Conservation (phyloP, 1,140 invertebrate species). For the Micrasema minimum region DNA sequence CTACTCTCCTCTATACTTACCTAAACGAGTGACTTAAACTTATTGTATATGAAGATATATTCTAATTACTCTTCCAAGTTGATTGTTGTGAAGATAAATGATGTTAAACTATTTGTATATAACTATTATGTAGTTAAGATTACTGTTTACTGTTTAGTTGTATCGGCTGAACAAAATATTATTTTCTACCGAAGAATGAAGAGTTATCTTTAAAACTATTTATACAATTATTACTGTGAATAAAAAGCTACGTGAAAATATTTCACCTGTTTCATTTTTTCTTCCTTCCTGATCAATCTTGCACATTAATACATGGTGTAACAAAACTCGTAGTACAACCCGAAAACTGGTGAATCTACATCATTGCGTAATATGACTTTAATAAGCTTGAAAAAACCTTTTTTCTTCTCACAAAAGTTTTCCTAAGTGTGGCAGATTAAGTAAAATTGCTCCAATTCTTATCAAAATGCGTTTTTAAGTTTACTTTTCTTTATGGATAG, state of each 20-base stretch:
- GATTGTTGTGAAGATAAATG: slow-evolving; percentile 11
- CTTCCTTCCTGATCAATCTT: too few relatives aligned
- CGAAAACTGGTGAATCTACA: too few relatives aligned
- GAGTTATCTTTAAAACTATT: slow-evolving; percentile 23
- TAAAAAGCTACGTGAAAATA: slow-evolving; percentile 32
- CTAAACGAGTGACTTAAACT: slow-evolving; percentile 26
- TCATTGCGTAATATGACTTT: too few relatives aligned
- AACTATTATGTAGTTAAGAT: not conserved
- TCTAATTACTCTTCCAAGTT: slow-evolving; percentile 26
- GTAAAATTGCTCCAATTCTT: too few relatives aligned
- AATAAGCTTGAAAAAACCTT: too few relatives aligned
- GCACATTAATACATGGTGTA: too few relatives aligned
- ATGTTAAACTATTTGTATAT: not conserved
- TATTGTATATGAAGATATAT: slow-evolving; percentile 7
- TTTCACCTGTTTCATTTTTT: not conserved
- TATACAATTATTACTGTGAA: slow-evolving; percentile 35
- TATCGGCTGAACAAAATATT: slow-evolving; percentile 30
- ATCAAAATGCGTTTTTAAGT: too few relatives aligned
- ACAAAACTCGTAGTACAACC: too few relatives aligned
- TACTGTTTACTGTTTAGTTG: too few relatives aligned
- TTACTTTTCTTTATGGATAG: too few relatives aligned
- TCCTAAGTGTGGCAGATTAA: too few relatives aligned
- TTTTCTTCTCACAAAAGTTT: too few relatives aligned
- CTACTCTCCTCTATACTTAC: slow-evolving; percentile 16
- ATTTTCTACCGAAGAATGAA: slow-evolving; percentile 33